Conservation (phyloP, 1,140 invertebrate genomes). For the Tetragnatha versicolor region DNA sequence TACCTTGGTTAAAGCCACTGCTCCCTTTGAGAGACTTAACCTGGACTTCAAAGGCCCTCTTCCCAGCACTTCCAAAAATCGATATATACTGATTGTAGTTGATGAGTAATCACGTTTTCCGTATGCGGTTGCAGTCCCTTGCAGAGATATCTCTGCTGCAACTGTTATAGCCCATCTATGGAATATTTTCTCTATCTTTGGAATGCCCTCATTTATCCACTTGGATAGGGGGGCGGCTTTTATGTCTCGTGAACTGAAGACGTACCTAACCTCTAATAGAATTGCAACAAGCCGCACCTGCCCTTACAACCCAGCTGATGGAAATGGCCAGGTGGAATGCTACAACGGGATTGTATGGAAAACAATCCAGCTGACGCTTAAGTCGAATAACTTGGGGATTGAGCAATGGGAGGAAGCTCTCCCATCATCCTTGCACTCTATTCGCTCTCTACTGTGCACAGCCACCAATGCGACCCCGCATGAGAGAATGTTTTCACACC, state of each 20-base stretch:
- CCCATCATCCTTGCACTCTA: slow-evolving; percentile 1
- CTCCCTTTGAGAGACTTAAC: slow-evolving; percentile 59
- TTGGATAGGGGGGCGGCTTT: slow-evolving; percentile 57
- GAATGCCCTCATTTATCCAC: slow-evolving; percentile 29
- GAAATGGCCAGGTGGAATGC: slow-evolving; percentile 54
- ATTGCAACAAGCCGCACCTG: slow-evolving; percentile 54
- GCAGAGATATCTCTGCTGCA: background rate
- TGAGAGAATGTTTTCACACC: slow-evolving; percentile 11
- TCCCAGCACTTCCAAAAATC: slow-evolving; percentile 57
- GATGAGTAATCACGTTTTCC: slow-evolving; percentile 62
- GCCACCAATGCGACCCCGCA: slow-evolving; percentile 53
- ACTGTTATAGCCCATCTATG: background rate
- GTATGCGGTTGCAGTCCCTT: slow-evolving; percentile 58
- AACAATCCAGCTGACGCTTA: slow-evolving; percentile 47
- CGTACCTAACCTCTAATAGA: slow-evolving; percentile 26
- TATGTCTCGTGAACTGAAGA: slow-evolving; percentile 57
- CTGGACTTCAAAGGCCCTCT: slow-evolving; percentile 59
- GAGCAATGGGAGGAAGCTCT: slow-evolving; percentile 28
- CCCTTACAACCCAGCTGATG: slow-evolving; percentile 44
- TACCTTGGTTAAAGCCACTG: slow-evolving; percentile 58
- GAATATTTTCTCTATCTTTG: background rate
- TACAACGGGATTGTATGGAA: slow-evolving; percentile 58
- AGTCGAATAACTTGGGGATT: slow-evolving; percentile 10
- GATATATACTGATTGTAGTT: slow-evolving; percentile 59
- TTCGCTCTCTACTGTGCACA: slow-evolving; percentile 46